These are phyloP conservation scores for Brachyalestes nurse DNA, from an alignment of 2,797 vertebrate genomes.

Conservation along the genomic window DNA sequence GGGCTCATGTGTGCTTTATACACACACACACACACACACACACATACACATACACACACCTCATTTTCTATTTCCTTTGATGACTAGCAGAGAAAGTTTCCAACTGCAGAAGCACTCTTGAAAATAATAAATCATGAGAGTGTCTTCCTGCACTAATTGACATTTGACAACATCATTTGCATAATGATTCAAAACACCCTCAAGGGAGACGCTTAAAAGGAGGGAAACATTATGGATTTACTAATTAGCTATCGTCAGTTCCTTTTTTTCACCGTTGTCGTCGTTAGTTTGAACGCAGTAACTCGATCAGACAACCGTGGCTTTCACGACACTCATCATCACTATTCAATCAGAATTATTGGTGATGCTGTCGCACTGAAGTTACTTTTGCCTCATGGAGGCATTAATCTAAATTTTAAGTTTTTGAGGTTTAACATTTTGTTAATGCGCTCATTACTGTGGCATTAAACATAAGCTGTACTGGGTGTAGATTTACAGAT, in stretches of 20 bases:
- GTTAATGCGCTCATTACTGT: constrained; percentile 1
- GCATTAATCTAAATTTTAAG: constrained; percentile 61
- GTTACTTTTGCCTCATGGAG: constrained; percentile 61
- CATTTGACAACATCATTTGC: constrained; percentile 82
- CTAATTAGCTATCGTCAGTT: constrained; percentile 79
- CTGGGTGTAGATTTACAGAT: too few species aligned
- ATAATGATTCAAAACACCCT: constrained; percentile 81
- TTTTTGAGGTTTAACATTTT: constrained; percentile 54
- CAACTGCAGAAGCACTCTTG: constrained; percentile 66
- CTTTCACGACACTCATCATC: constrained; percentile 75
- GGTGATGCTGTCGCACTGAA: constrained; percentile 59
- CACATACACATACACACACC: constrained; percentile 44
- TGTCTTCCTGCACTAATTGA: constrained; percentile 78
- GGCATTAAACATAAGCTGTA: neutral
- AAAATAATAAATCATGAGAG: constrained; percentile 76
- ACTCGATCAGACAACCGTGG: constrained; percentile 79
- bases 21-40: constrained; percentile 46
- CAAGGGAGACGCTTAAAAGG: constrained; percentile 75
- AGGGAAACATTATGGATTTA: constrained; percentile 80
- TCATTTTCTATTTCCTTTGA: constrained; percentile 69
- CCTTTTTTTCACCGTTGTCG: constrained; percentile 68
- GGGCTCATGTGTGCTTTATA: constrained; percentile 34
- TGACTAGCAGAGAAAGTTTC: constrained; percentile 73
- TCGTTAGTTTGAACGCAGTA: constrained; percentile 77
- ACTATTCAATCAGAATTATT: constrained; percentile 75